Conservation (phyloP, 2,113 vertebrate genomes). For the Meles meles region DNA sequence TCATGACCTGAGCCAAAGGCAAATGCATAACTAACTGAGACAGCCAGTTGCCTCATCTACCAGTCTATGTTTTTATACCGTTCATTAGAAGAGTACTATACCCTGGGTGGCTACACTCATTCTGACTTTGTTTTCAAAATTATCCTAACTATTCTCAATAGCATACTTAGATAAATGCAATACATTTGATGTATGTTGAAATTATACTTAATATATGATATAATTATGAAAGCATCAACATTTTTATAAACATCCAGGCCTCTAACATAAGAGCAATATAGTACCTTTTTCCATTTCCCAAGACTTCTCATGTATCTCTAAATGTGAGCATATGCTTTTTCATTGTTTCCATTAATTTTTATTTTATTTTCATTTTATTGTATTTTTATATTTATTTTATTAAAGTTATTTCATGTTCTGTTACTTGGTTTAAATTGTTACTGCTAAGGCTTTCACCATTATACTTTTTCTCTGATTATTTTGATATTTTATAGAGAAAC, state of each 20-base stretch:
- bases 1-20: no score
- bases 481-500: neutral
- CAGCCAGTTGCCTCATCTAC: neutral
- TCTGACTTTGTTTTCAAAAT: neutral
- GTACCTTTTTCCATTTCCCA: neutral
- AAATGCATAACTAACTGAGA: neutral
- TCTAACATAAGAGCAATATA: neutral
- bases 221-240: neutral
- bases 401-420: neutral
- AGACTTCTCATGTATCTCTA: neutral
- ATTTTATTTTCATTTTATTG: neutral
- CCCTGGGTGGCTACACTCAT: neutral
- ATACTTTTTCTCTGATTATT: neutral
- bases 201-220: neutral
- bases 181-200: neutral
- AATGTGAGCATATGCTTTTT: neutral
- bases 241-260: neutral
- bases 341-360: neutral
- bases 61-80: neutral
- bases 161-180: neutral
- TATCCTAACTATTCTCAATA: neutral
- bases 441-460: neutral
- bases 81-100: neutral
- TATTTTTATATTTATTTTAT: neutral
- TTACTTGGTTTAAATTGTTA: neutral